A percentile compares a stretch with the other conserved stretches of the same genome.
These are phyloP conservation scores for Drosophila limbata DNA, from an alignment of 2,888 invertebrate genomes.

Conservation along the genomic window DNA sequence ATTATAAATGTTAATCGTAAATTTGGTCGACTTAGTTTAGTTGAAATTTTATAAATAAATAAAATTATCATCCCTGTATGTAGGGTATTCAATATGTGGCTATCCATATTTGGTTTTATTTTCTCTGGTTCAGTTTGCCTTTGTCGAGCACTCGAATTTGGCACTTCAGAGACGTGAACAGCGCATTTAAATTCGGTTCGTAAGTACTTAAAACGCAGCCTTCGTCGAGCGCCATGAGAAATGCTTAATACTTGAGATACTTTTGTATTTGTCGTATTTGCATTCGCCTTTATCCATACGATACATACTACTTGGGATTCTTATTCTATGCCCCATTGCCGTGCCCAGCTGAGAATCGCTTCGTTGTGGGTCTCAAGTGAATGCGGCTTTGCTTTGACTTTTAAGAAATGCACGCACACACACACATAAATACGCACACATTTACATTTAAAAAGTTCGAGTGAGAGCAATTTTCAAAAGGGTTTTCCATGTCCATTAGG, in stretches of 20 bases:
- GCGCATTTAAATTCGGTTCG: constrained; percentile 70
- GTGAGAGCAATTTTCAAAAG: constrained; percentile 60
- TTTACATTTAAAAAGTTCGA: constrained; percentile 13
- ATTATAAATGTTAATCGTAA: too few species aligned
- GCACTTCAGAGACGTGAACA: constrained; percentile 67
- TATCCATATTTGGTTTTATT: background rate
- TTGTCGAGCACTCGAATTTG: constrained; percentile 63
- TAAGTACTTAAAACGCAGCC: constrained; percentile 61
- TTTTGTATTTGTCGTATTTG: constrained; percentile 59
- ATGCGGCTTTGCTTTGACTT: constrained; percentile 59
- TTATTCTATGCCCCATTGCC: constrained; percentile 47
- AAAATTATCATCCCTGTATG: background rate
- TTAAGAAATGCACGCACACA: constrained; percentile 25
- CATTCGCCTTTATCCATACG: constrained; percentile 28
- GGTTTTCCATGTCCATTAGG: constrained; percentile 69
- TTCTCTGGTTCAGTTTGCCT: constrained; percentile 14
- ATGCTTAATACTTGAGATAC: constrained; percentile 76
- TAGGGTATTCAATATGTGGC: constrained; percentile 13
- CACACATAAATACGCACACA: background rate
- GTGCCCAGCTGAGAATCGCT: constrained; percentile 17
- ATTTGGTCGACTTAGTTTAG: too few species aligned
- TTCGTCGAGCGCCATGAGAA: constrained; percentile 64
- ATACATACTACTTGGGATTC: constrained; percentile 42
- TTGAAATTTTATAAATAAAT: too few species aligned
- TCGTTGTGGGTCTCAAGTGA: constrained; percentile 52